Evolutionary conservation across 1,140 invertebrate genomes (phyloP), one percentile per base, ranked within the genome.

Genomic region (Drosophila melanica): DNA sequence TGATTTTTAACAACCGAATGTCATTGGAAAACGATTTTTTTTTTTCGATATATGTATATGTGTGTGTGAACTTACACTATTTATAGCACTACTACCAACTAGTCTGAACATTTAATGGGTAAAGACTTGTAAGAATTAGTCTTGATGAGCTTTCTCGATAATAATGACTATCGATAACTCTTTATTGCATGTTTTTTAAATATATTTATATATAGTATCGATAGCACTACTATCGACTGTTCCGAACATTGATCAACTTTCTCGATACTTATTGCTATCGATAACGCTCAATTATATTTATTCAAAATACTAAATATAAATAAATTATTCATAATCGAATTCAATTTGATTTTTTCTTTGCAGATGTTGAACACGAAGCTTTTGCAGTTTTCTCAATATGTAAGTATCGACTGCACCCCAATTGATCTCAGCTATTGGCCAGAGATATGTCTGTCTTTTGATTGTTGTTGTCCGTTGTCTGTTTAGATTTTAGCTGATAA

Each of bases 381-480:
- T 14, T 14, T 37, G 20, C 54, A 64, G n/a, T 44, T 20, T 47
- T 60, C 39, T 20, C 47, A 42, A 37, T 62, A 50, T 62, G 58
- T 69, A 74, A 69, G 71, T 74, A 66, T 44, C 14, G 54, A 71
- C 20, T 27, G 48, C 48, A 57, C 20, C 50, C 14, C 16, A 41
- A 41, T 23, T 55, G 37, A 55, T n/a, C 12, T 51, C 11, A 20
- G 16, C 12, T 33, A 18, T 23, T 44, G 27, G 33, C 11, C 20
- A 48, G 12, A 51, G n/a, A 23, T 48, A 51, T 35, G 14, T 14
- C 39, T 39, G 50, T 16, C 14, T n/a, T 12, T 10, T 14, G 35
- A 20, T 6, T 39, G 11, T 20, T 47, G 11, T 23, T 16, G 50
- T 27, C 27, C 27, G 27, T 7, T 27, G 27, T 27, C 27, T 7